Conservation (phyloP, 1,140 invertebrate species). For the Sycophaga agraensis region DNA sequence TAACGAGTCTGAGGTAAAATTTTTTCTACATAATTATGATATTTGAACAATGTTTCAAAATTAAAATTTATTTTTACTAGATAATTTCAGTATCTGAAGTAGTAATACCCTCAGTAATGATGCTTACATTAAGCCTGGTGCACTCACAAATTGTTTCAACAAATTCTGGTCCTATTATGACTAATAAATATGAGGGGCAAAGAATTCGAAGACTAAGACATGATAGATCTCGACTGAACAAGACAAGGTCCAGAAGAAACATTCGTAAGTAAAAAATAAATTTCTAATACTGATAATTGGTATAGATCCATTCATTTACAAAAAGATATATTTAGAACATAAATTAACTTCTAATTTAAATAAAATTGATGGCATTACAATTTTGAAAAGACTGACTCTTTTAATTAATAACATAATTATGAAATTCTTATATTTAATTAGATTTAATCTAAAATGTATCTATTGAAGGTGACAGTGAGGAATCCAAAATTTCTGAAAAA, state of each 20-base stretch:
- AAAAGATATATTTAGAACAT: background rate
- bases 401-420: background rate
- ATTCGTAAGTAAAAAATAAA: slow-evolving; percentile 32
- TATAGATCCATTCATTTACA: background rate
- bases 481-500: slow-evolving; percentile 42
- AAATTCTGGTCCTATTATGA: slow-evolving; percentile 54
- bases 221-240: slow-evolving; percentile 44
- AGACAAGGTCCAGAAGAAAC: slow-evolving; percentile 47
- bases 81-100: slow-evolving; percentile 65
- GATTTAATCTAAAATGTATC: background rate
- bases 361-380: background rate
- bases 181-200: slow-evolving; percentile 45
- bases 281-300: background rate
- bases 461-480: slow-evolving; percentile 40
- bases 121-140: slow-evolving; percentile 79
- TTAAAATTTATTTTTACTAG: slow-evolving; percentile 43
- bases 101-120: slow-evolving; percentile 76
- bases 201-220: slow-evolving; percentile 42
- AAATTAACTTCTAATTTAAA: background rate
- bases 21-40: background rate
- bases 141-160: slow-evolving; percentile 90
- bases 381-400: background rate
- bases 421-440: background rate
- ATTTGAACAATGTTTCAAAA: background rate
- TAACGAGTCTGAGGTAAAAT: slow-evolving; percentile 47